phyloP scores from a whole-genome alignment of 2,113 vertebrate species.

The Xenopus borealis region DNA sequence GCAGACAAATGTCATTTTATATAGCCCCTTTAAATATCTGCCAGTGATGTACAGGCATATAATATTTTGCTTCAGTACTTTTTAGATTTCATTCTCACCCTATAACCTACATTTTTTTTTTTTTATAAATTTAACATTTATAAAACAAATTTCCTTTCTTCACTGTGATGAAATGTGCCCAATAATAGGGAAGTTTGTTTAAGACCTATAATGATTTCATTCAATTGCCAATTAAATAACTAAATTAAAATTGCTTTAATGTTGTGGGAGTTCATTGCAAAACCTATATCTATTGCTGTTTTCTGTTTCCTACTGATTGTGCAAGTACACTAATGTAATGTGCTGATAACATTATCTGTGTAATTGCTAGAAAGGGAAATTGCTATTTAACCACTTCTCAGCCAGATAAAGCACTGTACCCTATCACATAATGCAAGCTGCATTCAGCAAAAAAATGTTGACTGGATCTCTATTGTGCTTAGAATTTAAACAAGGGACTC shows the following conservation, averaged over 20 bases:
- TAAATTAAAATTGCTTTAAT: slow-evolving; percentile 1
- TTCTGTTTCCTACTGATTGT: not conserved
- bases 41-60: no score
- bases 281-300: not conserved
- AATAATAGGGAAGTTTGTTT: not conserved
- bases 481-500: no score
- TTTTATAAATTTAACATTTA: no score
- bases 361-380: slow-evolving; percentile 1
- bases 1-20: no score
- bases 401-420: not conserved
- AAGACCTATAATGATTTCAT: not conserved
- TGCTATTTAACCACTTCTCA: not conserved
- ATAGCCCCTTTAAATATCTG: no score
- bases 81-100: no score
- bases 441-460: no score
- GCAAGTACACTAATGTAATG: not conserved
- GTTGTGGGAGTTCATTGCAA: not conserved
- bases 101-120: no score
- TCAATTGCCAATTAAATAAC: slow-evolving; percentile 3
- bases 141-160: no score
- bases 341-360: not conserved
- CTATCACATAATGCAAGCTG: no score
- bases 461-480: no score
- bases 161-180: not conserved
- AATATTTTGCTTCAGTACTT: no score